Conservation (phyloP, 2,113 vertebrate species). For the Odocoileus virginianus region DNA sequence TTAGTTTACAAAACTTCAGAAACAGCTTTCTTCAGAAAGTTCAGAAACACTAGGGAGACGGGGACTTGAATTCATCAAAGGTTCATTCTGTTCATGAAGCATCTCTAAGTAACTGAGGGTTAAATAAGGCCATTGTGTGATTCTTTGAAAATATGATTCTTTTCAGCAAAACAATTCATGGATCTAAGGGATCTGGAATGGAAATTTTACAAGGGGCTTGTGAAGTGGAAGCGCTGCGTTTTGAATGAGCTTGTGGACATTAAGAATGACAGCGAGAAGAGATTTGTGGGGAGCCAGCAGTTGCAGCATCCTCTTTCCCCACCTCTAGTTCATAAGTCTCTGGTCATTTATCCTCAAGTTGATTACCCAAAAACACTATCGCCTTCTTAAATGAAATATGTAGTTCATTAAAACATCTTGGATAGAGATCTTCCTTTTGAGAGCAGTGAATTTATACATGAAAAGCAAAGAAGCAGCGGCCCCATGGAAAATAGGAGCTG, state of each 20-base stretch:
- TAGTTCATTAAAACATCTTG: neutral
- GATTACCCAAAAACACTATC: neutral
- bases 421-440: neutral
- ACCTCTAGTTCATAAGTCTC: neutral
- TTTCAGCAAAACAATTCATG: constrained; percentile 67
- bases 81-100: neutral
- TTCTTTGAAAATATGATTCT: constrained; percentile 44
- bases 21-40: neutral
- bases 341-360: neutral
- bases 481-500: neutral
- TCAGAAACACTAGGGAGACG: neutral
- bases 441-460: neutral
- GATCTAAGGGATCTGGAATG: constrained; percentile 64
- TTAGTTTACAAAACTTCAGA: neutral
- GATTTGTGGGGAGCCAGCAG: neutral
- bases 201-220: constrained; percentile 61
- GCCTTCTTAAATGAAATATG: neutral
- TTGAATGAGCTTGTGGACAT: neutral
- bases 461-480: neutral
- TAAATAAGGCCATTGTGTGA: neutral
- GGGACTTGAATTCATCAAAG: neutral
- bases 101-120: neutral
- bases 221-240: neutral
- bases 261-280: constrained; percentile 30
- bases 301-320: neutral